Evolutionary conservation across 1,140 invertebrate species (phyloP).

Genomic region (Trinorchestia longiramus): DNA sequence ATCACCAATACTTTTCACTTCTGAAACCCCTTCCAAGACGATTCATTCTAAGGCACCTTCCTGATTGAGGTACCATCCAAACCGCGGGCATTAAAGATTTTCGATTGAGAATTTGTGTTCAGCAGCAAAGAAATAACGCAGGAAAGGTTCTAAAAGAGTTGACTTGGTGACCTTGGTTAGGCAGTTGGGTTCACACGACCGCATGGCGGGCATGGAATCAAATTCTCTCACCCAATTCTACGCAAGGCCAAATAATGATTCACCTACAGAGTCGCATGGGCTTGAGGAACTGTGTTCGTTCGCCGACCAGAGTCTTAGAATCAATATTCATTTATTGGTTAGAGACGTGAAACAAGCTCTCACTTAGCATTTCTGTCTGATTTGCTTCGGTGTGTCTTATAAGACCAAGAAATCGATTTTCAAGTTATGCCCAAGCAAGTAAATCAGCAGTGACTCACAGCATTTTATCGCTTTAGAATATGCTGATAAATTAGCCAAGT

Average conservation of each 20-base stretch:
- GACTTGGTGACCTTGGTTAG: slow-evolving; percentile 6
- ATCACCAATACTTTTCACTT: slow-evolving; percentile 39
- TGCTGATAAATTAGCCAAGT: neutral
- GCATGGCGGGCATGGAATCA: too few species aligned
- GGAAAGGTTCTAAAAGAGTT: neutral
- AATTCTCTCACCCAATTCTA: too few species aligned
- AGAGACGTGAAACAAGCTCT: neutral
- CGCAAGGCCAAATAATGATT: too few species aligned
- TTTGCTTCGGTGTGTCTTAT: neutral
- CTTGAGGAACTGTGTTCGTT: neutral
- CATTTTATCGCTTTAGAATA: neutral
- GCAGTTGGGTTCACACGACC: neutral
- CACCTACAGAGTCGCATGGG: too few species aligned
- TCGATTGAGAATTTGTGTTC: slow-evolving; percentile 35
- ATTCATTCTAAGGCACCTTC: neutral
- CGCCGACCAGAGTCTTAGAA: neutral
- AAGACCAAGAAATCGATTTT: neutral
- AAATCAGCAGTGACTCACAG: neutral
- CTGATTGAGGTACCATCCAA: slow-evolving; percentile 33
- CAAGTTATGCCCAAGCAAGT: neutral
- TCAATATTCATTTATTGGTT: neutral
- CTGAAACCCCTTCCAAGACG: neutral
- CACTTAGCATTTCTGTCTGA: neutral
- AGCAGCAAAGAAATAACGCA: neutral
- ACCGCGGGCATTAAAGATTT: slow-evolving; percentile 25